Evolutionary conservation across 2,113 vertebrate species (phyloP), one percentile per base, ranked within the genome.

Genomic region (Ceuthmochares aereus): DNA sequence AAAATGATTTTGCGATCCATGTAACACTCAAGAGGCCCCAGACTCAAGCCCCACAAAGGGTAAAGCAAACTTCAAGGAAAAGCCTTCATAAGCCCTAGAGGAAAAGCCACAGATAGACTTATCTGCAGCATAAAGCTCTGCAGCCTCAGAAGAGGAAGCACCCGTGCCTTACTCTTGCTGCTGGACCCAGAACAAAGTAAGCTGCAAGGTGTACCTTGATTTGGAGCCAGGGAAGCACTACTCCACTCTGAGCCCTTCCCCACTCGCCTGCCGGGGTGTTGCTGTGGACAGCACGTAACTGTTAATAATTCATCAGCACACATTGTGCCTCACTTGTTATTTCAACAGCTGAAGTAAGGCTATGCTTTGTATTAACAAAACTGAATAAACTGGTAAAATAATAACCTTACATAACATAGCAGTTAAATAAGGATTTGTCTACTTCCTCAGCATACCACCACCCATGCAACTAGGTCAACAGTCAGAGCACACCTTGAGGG

Each of bases 121-220:
- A 60, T 12, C 10, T n/a, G 18, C 42, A 79, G 52, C 2, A 2
- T 16, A 58, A 75, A 52, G 58, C 22, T 9, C 51, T 6, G 19
- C 32, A 68, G 43, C 21, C 20, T 52, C 29, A 6, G 4, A 6
- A 43, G 27, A 67, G 20, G 14, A 70, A 63, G n/a, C 3, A 21
- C 14, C 23, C 1, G 1, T 16, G 30, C n/a, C 37, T 49, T 47
- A 20, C 32, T 56, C 20, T 9, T 7, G 16, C 63, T 62, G 37
- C 42, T 25, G 37, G 15, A 27, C 32, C 3, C 12, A 45, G 51
- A 77, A 45, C 2, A 22, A 73, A 37, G 37, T 0, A 15, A 83
- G 36, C 20, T 22, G 51, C 0, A 3, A 9, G 25, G 43, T 0
- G 1, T 5, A 26, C 36, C 40, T 56, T 0, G 0, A 1, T 10